Conservation (phyloP, 1,140 invertebrate species). For the Caenorhabditis briggsae region DNA sequence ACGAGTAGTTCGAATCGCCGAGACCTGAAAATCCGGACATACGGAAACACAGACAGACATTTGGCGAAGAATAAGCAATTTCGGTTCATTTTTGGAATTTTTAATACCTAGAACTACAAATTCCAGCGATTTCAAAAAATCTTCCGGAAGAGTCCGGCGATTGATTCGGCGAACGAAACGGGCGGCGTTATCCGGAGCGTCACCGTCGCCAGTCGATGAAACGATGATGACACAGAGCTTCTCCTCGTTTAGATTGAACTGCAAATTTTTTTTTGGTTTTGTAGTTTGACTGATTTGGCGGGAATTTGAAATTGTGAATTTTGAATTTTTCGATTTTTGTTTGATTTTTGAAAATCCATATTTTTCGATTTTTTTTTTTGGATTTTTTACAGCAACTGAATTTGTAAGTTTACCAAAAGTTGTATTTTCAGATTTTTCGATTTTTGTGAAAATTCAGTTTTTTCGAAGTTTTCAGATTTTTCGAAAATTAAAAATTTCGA, state of each 20-base stretch:
- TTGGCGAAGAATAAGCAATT: too few species aligned
- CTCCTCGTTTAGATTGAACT: constrained; percentile 67
- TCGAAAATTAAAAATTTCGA: too few species aligned
- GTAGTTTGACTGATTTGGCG: too few species aligned
- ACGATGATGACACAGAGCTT: constrained; percentile 64
- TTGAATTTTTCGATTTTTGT: too few species aligned
- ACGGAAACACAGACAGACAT: background rate
- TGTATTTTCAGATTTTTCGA: too few species aligned
- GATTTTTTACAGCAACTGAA: too few species aligned
- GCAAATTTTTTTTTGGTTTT: background rate
- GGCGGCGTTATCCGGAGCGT: constrained; percentile 67
- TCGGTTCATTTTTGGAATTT: background rate
- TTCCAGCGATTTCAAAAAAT: constrained; percentile 57
- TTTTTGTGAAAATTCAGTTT: too few species aligned
- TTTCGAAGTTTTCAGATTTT: too few species aligned
- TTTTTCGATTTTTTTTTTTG: too few species aligned
- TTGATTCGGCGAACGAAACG: constrained; percentile 63
- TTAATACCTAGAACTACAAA: constrained; percentile 64
- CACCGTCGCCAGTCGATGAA: constrained; percentile 69
- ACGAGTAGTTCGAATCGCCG: constrained; percentile 70
- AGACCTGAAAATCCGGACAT: constrained; percentile 64
- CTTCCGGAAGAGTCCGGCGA: constrained; percentile 37
- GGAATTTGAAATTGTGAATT: too few species aligned
- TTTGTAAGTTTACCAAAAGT: too few species aligned
- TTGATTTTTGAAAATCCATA: too few species aligned